Evolutionary conservation across 2,888 invertebrate genomes (phyloP), one percentile per base, ranked within the genome.

Genomic region (Zhuqinia jingwanae): DNA sequence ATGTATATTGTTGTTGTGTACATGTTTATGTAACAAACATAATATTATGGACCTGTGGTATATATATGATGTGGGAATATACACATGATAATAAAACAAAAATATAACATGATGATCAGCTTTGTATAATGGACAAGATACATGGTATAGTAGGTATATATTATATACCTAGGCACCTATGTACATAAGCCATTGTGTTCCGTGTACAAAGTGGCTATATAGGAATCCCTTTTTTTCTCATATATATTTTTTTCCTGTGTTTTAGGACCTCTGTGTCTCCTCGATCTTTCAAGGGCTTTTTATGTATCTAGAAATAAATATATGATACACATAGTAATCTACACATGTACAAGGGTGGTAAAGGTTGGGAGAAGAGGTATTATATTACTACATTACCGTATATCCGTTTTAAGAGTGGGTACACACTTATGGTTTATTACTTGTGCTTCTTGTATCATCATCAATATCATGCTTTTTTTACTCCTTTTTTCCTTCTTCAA

Each of bases 251-350:
- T 75, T 68, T 63, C 25, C 50, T 53, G 1, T 27, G 45, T 76
- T 65, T 76, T 22, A 60, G 53, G 73, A 75, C 45, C 50, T 75
- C 53, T 53, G 73, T 65, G 53, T 76, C 83, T 83, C 17, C 68
- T 76, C 75, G 73, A 65, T 83, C 83, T 83, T 83, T 82, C 45
- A 82, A 82, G 75, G 82, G 60, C 75, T 30, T 82, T 82, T 65
- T 81, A n/a, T 81, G 47, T 73, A 60, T 76, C 36, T 22, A 76
- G 11, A 50, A 56, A 27, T n/a, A 76, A 63, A 60, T 15, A 11
- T 56, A 42, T 70, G 25, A n/a, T 56, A 75, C 22, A 30, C 53
- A 75, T 17, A 47, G 50, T n/a, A 15, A 36, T 8, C 17, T 27
- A 27, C 2, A 75, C 25, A 20, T 58, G n/a, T 17, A 53, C 27